These are phyloP conservation scores for Gymnocephalus cernua DNA, from an alignment of 2,113 vertebrate genomes.

Conservation along the genomic window DNA sequence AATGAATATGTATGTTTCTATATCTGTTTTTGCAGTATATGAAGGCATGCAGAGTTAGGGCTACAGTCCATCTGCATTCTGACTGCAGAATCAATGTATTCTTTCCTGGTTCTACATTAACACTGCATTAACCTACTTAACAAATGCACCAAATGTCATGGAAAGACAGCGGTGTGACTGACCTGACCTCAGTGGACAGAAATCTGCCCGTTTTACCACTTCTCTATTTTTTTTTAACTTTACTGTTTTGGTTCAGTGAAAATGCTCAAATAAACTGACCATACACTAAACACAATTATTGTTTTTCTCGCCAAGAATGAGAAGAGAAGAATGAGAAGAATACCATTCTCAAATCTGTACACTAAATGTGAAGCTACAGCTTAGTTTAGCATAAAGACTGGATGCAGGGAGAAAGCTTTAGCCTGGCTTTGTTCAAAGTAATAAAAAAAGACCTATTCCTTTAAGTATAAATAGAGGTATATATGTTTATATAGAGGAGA, in stretches of 20 bases:
- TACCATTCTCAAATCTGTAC: too few species aligned
- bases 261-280: too few species aligned
- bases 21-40: slow-evolving; percentile 1
- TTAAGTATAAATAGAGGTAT: background rate
- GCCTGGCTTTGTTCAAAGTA: too few species aligned
- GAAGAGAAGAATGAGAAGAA: too few species aligned
- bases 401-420: too few species aligned
- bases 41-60: background rate
- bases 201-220: background rate
- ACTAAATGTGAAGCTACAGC: too few species aligned
- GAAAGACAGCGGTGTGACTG: background rate
- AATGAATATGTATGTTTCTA: slow-evolving; percentile 27
- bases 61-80: background rate
- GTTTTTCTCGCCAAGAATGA: too few species aligned
- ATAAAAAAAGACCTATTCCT: background rate
- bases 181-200: background rate
- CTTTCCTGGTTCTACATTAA: slow-evolving; percentile 27
- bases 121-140: slow-evolving; percentile 59
- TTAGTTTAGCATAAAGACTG: too few species aligned
- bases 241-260: background rate
- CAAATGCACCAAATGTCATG: background rate
- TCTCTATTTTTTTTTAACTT: background rate
- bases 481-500: background rate
- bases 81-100: slow-evolving; percentile 39
- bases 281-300: too few species aligned